phyloP scores from a whole-genome alignment of 2,797 vertebrate species.

The Hylomyscus alleni region DNA sequence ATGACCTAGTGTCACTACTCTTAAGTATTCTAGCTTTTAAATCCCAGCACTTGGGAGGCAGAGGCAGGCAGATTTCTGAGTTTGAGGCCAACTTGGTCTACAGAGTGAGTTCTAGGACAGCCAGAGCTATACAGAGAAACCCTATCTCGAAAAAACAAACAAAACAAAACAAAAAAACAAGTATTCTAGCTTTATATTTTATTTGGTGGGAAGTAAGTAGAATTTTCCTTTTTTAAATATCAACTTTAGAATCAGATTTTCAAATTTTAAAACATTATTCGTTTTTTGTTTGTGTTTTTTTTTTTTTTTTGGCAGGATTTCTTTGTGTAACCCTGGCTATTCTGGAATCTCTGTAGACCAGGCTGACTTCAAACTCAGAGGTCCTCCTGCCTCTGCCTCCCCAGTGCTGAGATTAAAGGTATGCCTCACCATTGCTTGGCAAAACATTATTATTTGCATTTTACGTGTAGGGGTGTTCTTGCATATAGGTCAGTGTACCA shows the following conservation, averaged over 20 bases:
- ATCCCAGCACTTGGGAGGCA: too few species aligned
- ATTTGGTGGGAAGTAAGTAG: conserved; percentile 10
- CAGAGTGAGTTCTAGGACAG: too few species aligned
- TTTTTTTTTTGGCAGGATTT: too few species aligned
- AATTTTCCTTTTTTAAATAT: conserved; percentile 19
- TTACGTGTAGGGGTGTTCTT: neutral
- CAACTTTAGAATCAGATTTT: conserved; percentile 23
- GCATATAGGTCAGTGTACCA: neutral
- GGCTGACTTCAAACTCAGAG: neutral
- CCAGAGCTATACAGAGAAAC: too few species aligned
- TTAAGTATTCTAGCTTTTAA: neutral
- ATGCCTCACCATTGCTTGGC: neutral
- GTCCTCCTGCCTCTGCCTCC: neutral
- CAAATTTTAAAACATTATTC: neutral
- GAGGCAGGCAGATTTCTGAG: too few species aligned
- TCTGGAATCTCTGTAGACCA: neutral
- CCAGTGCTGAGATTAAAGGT: neutral
- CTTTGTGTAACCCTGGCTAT: too few species aligned
- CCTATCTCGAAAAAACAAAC: too few species aligned
- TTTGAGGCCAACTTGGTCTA: too few species aligned
- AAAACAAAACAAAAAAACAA: neutral
- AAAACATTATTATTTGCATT: neutral
- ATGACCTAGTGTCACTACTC: neutral
- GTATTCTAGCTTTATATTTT: conserved; percentile 11
- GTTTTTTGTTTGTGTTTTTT: too few species aligned